Base-by-base conservation (phyloP, 2,797 vertebrate species). In the Caiman crocodilus region DNA sequence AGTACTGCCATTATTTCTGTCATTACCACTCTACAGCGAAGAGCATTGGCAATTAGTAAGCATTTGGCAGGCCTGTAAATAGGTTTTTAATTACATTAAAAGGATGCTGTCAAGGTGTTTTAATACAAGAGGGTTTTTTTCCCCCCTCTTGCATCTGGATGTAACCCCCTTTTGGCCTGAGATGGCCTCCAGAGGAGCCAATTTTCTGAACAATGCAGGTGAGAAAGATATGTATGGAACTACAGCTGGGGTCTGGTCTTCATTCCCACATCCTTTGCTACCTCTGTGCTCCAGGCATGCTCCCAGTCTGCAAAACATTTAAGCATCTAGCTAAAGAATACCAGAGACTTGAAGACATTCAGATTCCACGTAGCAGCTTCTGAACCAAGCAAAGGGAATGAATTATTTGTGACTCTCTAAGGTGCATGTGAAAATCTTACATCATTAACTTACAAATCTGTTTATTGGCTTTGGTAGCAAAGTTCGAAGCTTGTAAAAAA, bases 21-120 rank as follows among this genome's bases (percentile, higher is more conserved):
- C 93, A 94, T 95, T 93, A 93, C 67, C 80, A 61, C 64, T 87
- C 80, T 75, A 81, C 88, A 95, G 93, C 81, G 83, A 94, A 94
- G 91, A 2, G 6, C 67, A 90, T 3, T 11, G 91, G 93, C 95
- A 94, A 97, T 97, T 97, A 96, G 94, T 92, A 97, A 97, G 96
- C 94, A 94, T 94, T 97, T 97, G 95, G 94, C 88, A 82, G 84
- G 94, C 79, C 86, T 95, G 91, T 95, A 94, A 96, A 96, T 91
- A 89, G 84, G 81, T 73, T 96, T 97, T 96, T 96, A 97, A 96
- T 97, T 95, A 94, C 89, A 91, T 91, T 90, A 93, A 96, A 96
- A 90, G 94, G 94, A 88, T 90, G 82, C 76, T 84, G 78, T 90
- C 73, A 90, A 96, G 93, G 94, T 97, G 89, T 85, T 97, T 94